Base-by-base conservation (phyloP, 2,888 invertebrate genomes). In the Calameuta idolon region DNA sequence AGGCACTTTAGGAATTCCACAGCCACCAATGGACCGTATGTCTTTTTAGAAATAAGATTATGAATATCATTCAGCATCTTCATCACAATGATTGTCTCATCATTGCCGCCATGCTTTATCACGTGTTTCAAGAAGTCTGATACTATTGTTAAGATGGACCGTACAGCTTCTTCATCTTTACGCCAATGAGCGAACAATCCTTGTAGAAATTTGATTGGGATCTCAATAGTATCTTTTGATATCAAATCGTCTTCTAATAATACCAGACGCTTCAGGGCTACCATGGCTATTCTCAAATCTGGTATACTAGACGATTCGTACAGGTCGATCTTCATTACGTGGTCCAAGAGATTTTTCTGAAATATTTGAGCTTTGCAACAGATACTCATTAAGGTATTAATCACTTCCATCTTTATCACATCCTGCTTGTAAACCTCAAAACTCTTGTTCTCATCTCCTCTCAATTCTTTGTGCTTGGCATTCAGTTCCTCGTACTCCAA, bases 1-100 rank as follows among this genome's bases (percentile, higher is more conserved):
- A 93, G 84, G 76, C 92, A 92, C 34, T 91, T 86, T 4, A 93
- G 83, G 74, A 92, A 89, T 23, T 90, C 87, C n/a, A 91, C 81
- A 34, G 90, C 85, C 34, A 92, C 88, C 30, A 87, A 76, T 3
- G 92, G 90, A 12, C 93, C 92, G 82, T 91, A 92, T 12, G 76
- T 77, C 11, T 80, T 77, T 23, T 80, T 73, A 12, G 77, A 31
- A 75, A 85, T 79, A 9, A 79, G 37, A 69, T 83, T 69, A 34
- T 85, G 79, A 69, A 79, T 75, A 4, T 35, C n/a, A 33, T 15
- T 31, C 31, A 78, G 31, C 35, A 78, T 73, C 9, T 33, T 69
- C 30, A 78, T 15, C 30, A 68, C 40, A 31, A 71, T 76, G 33
- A 75, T n/a, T 55, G 30, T 37, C 73, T 78, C 71, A 34, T 75